Evolutionary conservation across 2,888 invertebrate genomes (phyloP).

Genomic region (Hermodice carunculata): DNA sequence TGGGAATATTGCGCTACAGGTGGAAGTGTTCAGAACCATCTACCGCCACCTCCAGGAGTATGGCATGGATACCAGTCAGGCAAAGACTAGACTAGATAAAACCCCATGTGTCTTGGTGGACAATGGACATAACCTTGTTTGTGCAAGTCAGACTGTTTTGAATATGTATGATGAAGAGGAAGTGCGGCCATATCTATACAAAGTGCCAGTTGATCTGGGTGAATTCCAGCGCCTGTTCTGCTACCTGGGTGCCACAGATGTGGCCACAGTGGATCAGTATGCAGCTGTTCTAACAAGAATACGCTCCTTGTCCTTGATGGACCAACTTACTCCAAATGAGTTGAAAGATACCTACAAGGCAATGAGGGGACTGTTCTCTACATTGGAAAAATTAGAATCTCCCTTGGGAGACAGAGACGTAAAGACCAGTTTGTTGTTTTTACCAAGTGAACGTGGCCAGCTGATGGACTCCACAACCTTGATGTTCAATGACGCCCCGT

Average conservation of each 20-base stretch:
- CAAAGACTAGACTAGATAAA: slow-evolving; percentile 14
- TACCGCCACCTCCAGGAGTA: slow-evolving; percentile 27
- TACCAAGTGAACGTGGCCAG: slow-evolving; percentile 32
- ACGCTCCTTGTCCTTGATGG: slow-evolving; percentile 18
- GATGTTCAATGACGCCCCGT: slow-evolving; percentile 40
- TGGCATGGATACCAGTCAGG: slow-evolving; percentile 10
- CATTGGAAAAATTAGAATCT: slow-evolving; percentile 13
- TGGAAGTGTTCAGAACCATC: slow-evolving; percentile 19
- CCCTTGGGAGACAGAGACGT: slow-evolving; percentile 17
- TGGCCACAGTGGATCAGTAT: slow-evolving; percentile 39
- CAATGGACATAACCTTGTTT: slow-evolving; percentile 27
- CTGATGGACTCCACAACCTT: slow-evolving; percentile 26
- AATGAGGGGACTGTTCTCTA: slow-evolving; percentile 29
- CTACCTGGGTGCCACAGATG: slow-evolving; percentile 40
- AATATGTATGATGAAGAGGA: slow-evolving; percentile 35
- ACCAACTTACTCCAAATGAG: slow-evolving; percentile 40
- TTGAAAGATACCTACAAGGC: slow-evolving; percentile 32
- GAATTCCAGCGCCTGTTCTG: slow-evolving; percentile 41
- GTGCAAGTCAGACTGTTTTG: slow-evolving; percentile 39
- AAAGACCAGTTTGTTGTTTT: slow-evolving; percentile 11
- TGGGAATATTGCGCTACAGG: not conserved
- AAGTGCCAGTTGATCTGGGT: slow-evolving; percentile 40
- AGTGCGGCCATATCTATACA: slow-evolving; percentile 45
- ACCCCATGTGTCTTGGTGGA: slow-evolving; percentile 31
- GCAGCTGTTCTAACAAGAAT: slow-evolving; percentile 39